Evolutionary conservation across 2,888 invertebrate species (phyloP).

Genomic region (Calephelis perditalis): DNA sequence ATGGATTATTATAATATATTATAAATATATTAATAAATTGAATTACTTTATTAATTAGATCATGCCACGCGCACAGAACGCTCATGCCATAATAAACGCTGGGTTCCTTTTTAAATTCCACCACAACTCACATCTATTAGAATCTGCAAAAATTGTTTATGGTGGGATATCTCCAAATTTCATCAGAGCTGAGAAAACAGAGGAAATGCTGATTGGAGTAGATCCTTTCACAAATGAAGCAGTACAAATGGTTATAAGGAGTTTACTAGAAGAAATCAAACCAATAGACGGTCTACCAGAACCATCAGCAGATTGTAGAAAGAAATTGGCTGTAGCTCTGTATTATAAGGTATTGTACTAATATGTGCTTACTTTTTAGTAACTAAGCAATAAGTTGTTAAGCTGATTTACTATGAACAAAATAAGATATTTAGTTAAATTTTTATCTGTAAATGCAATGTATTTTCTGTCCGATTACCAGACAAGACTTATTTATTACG

Average conservation of each 20-base stretch:
- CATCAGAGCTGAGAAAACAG: slow-evolving; percentile 71
- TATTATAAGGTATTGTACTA: slow-evolving; percentile 72
- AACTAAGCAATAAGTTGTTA: no score
- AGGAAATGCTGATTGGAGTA: slow-evolving; percentile 64
- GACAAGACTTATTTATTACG: no score
- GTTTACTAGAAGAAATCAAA: slow-evolving; percentile 42
- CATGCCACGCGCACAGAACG: slow-evolving; percentile 84
- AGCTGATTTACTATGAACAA: no score
- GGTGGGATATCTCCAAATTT: slow-evolving; percentile 74
- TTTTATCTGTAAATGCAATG: no score
- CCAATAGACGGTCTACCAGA: slow-evolving; percentile 62
- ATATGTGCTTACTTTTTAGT: no score
- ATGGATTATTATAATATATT: no score
- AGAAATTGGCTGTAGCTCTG: slow-evolving; percentile 76
- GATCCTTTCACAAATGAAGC: slow-evolving; percentile 52
- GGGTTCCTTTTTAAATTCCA: slow-evolving; percentile 81
- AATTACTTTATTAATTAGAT: slow-evolving; percentile 65
- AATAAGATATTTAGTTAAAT: no score
- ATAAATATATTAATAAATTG: no score
- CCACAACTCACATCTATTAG: slow-evolving; percentile 49
- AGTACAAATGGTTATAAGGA: slow-evolving; percentile 51
- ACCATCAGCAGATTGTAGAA: slow-evolving; percentile 77
- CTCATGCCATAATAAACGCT: slow-evolving; percentile 86
- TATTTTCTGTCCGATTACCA: no score
- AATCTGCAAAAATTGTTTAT: slow-evolving; percentile 74